These are phyloP conservation scores for Myotis planiceps DNA, from an alignment of 2,797 vertebrate species.

Conservation along the genomic window DNA sequence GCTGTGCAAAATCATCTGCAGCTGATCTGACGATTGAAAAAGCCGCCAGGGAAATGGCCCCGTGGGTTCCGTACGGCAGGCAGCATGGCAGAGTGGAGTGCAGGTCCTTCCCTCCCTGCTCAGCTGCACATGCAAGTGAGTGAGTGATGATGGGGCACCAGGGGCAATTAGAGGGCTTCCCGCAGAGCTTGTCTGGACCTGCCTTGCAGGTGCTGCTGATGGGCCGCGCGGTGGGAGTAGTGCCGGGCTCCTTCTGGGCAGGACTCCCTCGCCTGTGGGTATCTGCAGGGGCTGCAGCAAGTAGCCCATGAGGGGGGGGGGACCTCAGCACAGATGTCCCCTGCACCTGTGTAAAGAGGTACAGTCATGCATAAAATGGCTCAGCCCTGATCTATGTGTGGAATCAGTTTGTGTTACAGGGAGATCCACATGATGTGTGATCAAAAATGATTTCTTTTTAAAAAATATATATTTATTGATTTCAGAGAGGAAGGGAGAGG, in stretches of 20 bases:
- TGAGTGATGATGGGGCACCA: neutral
- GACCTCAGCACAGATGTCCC: neutral
- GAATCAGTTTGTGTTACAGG: neutral
- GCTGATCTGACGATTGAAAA: neutral
- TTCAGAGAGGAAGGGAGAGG: no score
- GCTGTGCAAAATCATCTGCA: neutral
- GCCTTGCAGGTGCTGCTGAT: neutral
- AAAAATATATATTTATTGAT: no score
- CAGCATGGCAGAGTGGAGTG: fast-evolving
- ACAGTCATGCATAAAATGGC: slow-evolving; percentile 26
- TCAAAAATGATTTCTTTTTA: neutral
- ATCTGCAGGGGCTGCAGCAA: neutral
- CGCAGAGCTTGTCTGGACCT: neutral
- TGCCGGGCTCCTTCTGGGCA: neutral
- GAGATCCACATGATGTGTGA: slow-evolving; percentile 34
- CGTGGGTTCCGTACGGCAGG: neutral
- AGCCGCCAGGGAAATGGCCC: neutral
- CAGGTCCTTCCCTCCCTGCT: neutral
- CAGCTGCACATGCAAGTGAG: neutral
- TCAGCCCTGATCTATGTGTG: neutral
- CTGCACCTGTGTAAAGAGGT: slow-evolving; percentile 16
- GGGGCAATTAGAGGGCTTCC: neutral
- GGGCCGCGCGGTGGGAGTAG: fast-evolving
- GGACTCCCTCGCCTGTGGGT: neutral
- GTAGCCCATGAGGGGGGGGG: neutral